Base-by-base conservation (phyloP, 2,797 vertebrate genomes). In the Agapornis canus region DNA sequence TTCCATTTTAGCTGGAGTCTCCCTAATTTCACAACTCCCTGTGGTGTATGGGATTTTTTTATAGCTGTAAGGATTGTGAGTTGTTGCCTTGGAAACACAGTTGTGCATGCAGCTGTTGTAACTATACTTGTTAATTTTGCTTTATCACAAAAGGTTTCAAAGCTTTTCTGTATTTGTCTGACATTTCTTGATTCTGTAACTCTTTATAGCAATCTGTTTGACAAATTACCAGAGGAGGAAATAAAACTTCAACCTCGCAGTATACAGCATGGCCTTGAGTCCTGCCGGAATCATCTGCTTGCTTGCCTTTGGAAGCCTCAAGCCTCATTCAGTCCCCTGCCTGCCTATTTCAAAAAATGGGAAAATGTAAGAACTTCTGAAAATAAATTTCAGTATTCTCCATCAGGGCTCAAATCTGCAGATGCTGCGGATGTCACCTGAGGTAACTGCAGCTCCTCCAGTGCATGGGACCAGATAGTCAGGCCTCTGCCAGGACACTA, bases 31-130 rank as follows among this genome's bases (percentile, higher is more conserved):
- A 37, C 59, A 72, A 81, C 65, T 89, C 85, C 82, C 94, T 18
- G 12, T 86, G 60, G 64, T 90, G 92, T 51, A 71, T n/a, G 31
- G 56, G 37, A 89, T 85, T 92, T 86, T 73, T 85, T 92, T 81
- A 51, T 89, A 95, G 75, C 84, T 81, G 84, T 77, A 87, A 94
- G 93, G 77, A 68, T 91, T 92, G 86, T 79, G 54, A 93, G 80
- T 77, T 86, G 93, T 97, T 97, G 93, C 91, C 90, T 89, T 96
- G 91, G 96, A 94, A 97, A 98, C 88, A 82, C 97, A 96, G 96
- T 96, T 97, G 97, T 96, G 91, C 83, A 87, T 96, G 94, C 95
- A 91, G 92, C 91, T 95, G 91, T 93, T 93, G 57, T 92, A 95
- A 96, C 73, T 82, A 45, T 87, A 83, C 96, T 94, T 95, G 91